These are phyloP conservation scores for Amblyraja radiata DNA, from an alignment of 2,797 vertebrate species.

Conservation along the genomic window DNA sequence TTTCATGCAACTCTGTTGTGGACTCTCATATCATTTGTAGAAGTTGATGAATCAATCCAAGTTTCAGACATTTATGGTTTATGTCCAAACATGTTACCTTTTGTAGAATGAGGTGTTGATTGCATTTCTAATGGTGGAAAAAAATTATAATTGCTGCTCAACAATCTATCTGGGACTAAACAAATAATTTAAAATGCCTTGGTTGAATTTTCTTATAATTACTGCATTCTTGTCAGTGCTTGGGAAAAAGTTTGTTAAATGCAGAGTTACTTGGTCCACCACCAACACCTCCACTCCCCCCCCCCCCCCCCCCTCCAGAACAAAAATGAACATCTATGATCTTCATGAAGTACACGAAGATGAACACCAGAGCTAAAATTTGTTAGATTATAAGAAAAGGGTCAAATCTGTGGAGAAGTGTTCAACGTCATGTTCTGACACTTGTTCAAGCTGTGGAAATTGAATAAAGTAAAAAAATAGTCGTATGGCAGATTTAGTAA, in stretches of 20 bases:
- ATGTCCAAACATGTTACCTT: too few relatives aligned
- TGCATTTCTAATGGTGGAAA: too few relatives aligned
- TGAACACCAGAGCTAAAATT: neutral
- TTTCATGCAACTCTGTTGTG: too few relatives aligned
- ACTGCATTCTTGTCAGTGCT: neutral
- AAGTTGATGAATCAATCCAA: too few relatives aligned
- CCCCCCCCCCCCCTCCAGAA: neutral
- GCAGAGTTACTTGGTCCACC: neutral
- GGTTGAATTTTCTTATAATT: neutral
- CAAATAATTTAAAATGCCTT: too few relatives aligned
- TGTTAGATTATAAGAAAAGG: neutral
- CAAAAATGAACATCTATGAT: neutral
- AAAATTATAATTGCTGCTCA: too few relatives aligned
- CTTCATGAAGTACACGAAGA: neutral
- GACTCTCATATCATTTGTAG: too few relatives aligned
- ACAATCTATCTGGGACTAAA: too few relatives aligned
- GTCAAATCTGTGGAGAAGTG: neutral
- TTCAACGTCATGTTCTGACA: neutral
- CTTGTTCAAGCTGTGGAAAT: neutral
- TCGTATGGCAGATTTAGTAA: neutral
- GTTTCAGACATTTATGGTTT: too few relatives aligned
- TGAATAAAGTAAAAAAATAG: neutral
- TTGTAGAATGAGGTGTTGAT: too few relatives aligned
- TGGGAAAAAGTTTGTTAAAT: neutral
- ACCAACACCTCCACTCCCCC: neutral